Evolutionary conservation across 2,888 invertebrate genomes (phyloP), one percentile per base, ranked within the genome.

Genomic region (Plagodis dolabraria): DNA sequence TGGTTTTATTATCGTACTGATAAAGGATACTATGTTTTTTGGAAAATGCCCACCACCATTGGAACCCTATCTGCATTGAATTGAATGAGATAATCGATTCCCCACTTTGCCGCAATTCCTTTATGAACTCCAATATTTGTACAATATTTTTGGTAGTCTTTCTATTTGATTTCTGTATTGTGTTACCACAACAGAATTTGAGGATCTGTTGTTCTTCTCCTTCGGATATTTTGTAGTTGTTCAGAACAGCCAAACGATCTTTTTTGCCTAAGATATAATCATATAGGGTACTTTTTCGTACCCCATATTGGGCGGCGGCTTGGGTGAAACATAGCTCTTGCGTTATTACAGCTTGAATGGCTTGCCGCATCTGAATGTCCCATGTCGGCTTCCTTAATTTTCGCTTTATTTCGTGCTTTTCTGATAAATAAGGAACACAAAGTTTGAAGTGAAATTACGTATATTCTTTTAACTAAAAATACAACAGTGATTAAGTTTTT

Each of bases 11-110:
- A n/a, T n/a, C n/a, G n/a, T n/a, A n/a, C n/a, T n/a, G n/a, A n/a
- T n/a, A n/a, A n/a, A n/a, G n/a, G n/a, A n/a, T n/a, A n/a, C n/a
- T n/a, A n/a, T n/a, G n/a, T n/a, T 96, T 96, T 85, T 96, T 96
- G 86, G 96, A 96, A 75, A 96, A 96, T 0, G 96, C 96, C 96
- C 96, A 96, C 96, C 96, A 96, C 96, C 96, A 96, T 10, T 96
- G 87, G 74, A 95, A 96, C 0, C 96, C 96, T 33, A 94, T 94
- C n/a, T 95, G 88, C n/a, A 95, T 95, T 57, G 49, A 42, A 5
- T 94, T 93, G 74, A 96, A 96, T 64, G 93, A 85, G 77, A 96
- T 96, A 64, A 90, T 93, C 4, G 96, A 95, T 60, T 95, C 95
- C 63, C 95, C 89, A 42, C 53, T 70, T 44, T 76, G 89, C 70